Evolutionary conservation across 2,888 invertebrate species (phyloP).

Genomic region (Baronia brevicornis): DNA sequence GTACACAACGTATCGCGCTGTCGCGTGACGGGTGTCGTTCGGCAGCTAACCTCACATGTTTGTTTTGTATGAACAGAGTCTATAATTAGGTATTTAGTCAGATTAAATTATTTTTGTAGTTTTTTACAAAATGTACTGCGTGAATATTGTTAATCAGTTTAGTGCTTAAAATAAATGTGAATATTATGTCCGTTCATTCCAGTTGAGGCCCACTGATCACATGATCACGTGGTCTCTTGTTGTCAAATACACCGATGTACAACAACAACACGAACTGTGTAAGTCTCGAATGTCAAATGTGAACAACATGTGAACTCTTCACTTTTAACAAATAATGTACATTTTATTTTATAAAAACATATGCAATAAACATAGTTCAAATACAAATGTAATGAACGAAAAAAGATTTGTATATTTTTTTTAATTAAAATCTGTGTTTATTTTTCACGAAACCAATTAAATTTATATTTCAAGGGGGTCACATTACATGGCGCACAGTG

Average conservation of each 20-base stretch:
- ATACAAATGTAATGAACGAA: too few relatives aligned
- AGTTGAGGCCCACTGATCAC: neutral
- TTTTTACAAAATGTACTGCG: slow-evolving; percentile 8
- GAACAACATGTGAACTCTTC: too few relatives aligned
- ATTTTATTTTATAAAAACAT: neutral
- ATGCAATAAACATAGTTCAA: too few relatives aligned
- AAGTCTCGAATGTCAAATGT: too few relatives aligned
- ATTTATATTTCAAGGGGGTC: too few relatives aligned
- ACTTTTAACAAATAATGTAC: too few relatives aligned
- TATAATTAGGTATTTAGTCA: slow-evolving; percentile 17
- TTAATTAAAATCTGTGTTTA: too few relatives aligned
- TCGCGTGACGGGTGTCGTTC: neutral
- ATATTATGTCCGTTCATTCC: slow-evolving; percentile 4
- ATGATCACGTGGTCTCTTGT: too few relatives aligned
- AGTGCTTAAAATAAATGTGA: slow-evolving; percentile 5
- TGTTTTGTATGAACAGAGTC: slow-evolving; percentile 21
- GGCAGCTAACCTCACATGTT: slow-evolving; percentile 7
- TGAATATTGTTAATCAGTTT: slow-evolving; percentile 8
- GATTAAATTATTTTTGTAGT: slow-evolving; percentile 13
- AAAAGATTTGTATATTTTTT: slow-evolving; percentile 4
- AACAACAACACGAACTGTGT: too few relatives aligned
- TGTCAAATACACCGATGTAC: too few relatives aligned
- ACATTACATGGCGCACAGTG: too few relatives aligned
- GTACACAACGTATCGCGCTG: neutral
- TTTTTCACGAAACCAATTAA: too few relatives aligned